Conservation (phyloP, 2,797 vertebrate species). For the Dendrocincla fuliginosa region DNA sequence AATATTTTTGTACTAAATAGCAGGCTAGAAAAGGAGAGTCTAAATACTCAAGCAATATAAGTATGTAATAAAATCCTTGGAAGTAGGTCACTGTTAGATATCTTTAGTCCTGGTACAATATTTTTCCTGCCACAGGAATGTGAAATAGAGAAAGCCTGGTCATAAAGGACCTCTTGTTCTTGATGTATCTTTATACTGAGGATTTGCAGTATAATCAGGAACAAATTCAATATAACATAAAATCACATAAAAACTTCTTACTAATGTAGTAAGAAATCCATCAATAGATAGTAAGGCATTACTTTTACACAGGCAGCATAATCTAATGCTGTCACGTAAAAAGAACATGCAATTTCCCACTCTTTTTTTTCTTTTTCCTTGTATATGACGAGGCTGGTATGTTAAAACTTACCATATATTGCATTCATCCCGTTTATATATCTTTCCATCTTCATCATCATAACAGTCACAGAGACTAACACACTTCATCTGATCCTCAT, state of each 20-base stretch:
- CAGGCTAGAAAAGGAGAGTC: background rate
- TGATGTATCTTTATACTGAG: background rate
- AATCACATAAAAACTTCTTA: background rate
- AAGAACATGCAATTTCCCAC: background rate
- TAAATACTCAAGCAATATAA: background rate
- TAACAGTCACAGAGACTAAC: conserved; percentile 88
- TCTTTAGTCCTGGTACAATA: background rate
- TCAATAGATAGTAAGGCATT: background rate
- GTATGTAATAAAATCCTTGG: background rate
- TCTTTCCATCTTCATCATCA: conserved; percentile 64
- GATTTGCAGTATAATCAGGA: background rate
- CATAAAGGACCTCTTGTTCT: background rate
- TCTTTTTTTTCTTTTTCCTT: background rate
- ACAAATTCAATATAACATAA: background rate
- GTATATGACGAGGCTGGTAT: background rate
- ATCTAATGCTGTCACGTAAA: background rate
- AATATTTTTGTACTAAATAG: background rate
- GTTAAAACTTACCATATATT: conserved; percentile 81
- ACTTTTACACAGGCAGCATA: background rate
- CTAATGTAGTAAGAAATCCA: background rate
- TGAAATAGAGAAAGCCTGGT: background rate
- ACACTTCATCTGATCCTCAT: conserved; percentile 87
- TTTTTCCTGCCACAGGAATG: background rate
- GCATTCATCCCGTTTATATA: conserved; percentile 78
- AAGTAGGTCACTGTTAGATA: background rate